These are phyloP conservation scores for Rhombomys opimus DNA, from an alignment of 2,113 vertebrate genomes.

Conservation along the genomic window DNA sequence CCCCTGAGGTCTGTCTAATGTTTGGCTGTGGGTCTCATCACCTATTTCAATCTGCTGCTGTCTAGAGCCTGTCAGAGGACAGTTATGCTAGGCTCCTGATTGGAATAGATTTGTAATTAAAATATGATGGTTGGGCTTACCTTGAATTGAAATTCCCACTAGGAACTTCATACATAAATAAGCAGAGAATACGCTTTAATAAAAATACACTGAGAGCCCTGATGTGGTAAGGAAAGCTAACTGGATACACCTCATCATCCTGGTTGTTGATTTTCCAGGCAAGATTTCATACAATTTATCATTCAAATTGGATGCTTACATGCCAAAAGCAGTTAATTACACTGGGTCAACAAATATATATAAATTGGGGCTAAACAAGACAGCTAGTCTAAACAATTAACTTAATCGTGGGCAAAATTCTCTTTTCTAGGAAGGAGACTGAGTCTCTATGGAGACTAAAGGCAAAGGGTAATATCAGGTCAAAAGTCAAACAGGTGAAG, in stretches of 20 bases:
- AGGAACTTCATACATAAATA: slow-evolving; percentile 72
- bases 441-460: neutral
- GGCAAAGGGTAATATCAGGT: neutral
- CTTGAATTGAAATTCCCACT: slow-evolving; percentile 74
- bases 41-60: too few species aligned
- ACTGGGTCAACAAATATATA: neutral
- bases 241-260: neutral
- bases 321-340: neutral
- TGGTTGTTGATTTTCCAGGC: neutral
- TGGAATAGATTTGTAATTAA: slow-evolving; percentile 62
- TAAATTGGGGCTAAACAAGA: neutral
- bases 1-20: too few species aligned
- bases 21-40: too few species aligned
- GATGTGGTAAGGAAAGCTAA: slow-evolving; percentile 42
- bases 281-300: neutral
- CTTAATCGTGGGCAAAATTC: neutral
- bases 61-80: too few species aligned
- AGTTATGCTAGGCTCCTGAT: neutral
- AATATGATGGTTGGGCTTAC: neutral
- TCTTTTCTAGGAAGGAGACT: slow-evolving; percentile 2
- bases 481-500: neutral
- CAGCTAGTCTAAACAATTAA: neutral
- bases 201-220: slow-evolving; percentile 71
- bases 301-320: neutral
- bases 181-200: slow-evolving; percentile 57